Base-by-base conservation (phyloP, 2,113 vertebrate genomes). In the Urocolius indicus region DNA sequence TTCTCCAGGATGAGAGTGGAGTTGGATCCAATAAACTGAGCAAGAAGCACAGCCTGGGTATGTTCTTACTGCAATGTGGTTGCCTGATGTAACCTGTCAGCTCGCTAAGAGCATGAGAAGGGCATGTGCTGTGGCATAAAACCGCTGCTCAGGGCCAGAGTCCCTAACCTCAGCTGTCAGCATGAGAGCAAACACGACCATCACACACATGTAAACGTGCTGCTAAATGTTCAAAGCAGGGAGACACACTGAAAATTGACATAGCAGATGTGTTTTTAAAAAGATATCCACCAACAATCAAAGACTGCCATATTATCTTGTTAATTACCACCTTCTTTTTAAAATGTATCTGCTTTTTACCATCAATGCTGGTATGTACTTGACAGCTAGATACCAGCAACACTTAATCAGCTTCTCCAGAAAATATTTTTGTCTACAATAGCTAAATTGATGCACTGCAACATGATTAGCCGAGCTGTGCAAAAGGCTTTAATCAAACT, bases 401-500 rank as follows among this genome's bases (percentile, higher is more conserved):
- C 87, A 91, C 92, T 89, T 96, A 93, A 97, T 91, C 86, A 92
- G 58, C 74, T 95, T 93, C 94, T 77, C 71, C 22, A 75, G 84
- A 95, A 94, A 78, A 45, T 26, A 66, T 45, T 94, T 86, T 77
- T 90, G 32, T 85, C 79, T 88, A n/a, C 67, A 73, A 71, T 14
- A 85, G 67, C 82, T 87, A 62, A 95, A 90, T 26, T 80, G 51
- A 95, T 45, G 78, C 48, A 85, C 75, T 76, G 74, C 88, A 90
- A 68, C 54, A 41, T 0, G 15, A 90, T 68, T 86, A 90, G 52
- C 48, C 2, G 1, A 89, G 88, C 73, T 58, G 76, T 68, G 79
- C 76, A 93, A 91, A 93, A 85, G 48, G 55, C 75, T 88, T 97
- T 93, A 95, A 95, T 95, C 92, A 91, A 77, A 94, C 76, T 71